Conservation (phyloP, 2,888 invertebrate species). For the Congeria kusceri region DNA sequence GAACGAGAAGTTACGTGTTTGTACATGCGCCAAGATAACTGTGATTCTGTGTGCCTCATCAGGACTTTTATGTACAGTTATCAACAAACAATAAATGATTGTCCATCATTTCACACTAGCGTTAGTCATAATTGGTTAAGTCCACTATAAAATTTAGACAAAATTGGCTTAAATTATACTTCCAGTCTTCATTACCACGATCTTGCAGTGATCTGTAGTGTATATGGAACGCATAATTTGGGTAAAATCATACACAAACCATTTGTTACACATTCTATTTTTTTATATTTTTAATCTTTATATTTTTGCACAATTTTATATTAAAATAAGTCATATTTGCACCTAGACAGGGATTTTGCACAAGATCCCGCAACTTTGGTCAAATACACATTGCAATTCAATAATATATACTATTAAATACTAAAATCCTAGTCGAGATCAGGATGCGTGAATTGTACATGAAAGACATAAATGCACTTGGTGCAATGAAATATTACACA, state of each 20-base stretch:
- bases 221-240: too few species aligned
- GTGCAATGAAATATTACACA: constrained; percentile 42
- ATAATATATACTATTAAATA: constrained; percentile 56
- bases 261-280: constrained; percentile 26
- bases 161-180: too few species aligned
- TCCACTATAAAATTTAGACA: too few species aligned
- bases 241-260: neutral
- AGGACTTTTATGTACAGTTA: too few species aligned
- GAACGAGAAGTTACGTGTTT: too few species aligned
- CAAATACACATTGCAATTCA: constrained; percentile 64
- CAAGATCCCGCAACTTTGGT: constrained; percentile 57
- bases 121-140: too few species aligned
- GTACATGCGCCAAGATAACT: too few species aligned
- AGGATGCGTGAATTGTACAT: constrained; percentile 64
- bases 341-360: constrained; percentile 59
- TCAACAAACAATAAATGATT: too few species aligned
- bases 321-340: constrained; percentile 65
- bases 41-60: too few species aligned
- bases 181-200: too few species aligned
- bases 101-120: too few species aligned
- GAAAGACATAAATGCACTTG: constrained; percentile 68
- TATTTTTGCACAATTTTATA: constrained; percentile 57
- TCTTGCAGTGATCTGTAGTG: too few species aligned
- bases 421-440: constrained; percentile 69
- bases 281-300: constrained; percentile 66